A percentile compares a stretch with the other conserved stretches of the same genome.
Evolutionary conservation across 2,113 vertebrate genomes (phyloP).

Genomic region (Hippolais icterina): DNA sequence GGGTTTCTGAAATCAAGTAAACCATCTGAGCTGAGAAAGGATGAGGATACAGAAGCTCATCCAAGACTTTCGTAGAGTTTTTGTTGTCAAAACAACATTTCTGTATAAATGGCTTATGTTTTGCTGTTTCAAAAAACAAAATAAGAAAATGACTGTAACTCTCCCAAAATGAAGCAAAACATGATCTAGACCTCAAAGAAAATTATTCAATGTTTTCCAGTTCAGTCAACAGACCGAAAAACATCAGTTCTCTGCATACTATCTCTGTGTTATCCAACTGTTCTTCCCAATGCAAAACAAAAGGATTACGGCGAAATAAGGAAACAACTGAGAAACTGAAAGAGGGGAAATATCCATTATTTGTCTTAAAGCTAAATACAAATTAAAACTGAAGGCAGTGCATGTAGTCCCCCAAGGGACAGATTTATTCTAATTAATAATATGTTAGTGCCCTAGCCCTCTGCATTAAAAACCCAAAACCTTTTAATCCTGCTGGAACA

Average conservation of each 20-base stretch:
- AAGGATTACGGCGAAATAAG: neutral
- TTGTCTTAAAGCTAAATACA: conserved; percentile 10
- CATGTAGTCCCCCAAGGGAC: neutral
- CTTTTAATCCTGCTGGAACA: conserved; percentile 17
- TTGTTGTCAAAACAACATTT: neutral
- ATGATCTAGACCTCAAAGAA: neutral
- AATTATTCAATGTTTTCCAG: neutral
- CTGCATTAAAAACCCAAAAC: neutral
- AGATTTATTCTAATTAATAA: conserved; percentile 67
- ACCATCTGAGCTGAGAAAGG: neutral
- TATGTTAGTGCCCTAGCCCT: neutral
- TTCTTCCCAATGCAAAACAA: conserved; percentile 14
- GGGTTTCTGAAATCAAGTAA: neutral
- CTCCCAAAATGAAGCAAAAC: neutral
- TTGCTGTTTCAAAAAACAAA: neutral
- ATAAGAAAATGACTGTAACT: neutral
- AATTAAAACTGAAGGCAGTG: conserved; percentile 9
- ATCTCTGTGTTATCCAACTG: neutral
- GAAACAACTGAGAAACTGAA: neutral
- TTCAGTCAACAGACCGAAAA: conserved; percentile 3
- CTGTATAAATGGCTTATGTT: neutral
- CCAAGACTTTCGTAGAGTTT: neutral
- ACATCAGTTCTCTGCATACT: neutral
- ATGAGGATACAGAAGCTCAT: neutral
- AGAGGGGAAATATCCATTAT: neutral